Evolutionary conservation across 2,888 invertebrate species (phyloP), one percentile per base, ranked within the genome.

Genomic region (Caenorhabditis sp.): DNA sequence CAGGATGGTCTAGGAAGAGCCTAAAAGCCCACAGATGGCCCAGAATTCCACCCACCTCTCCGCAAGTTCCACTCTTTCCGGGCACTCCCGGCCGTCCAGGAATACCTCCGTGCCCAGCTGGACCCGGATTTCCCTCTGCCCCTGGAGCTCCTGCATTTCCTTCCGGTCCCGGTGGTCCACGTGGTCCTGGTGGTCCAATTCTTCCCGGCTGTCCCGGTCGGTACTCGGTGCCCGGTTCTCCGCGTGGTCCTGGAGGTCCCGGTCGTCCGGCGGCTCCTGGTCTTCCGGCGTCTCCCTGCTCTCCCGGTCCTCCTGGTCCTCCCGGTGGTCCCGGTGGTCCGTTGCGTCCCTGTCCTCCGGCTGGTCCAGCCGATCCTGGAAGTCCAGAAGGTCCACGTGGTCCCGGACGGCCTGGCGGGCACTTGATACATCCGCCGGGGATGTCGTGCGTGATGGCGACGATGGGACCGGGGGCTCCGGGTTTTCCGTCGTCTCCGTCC

Each of bases 391-490:
- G 58, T 43, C 79, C 78, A 22, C 56, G 61, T 37, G 77, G 78
- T 37, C 81, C 81, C 24, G 78, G 76, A 27, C 77, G 63, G 55
- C 81, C 81, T 37, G 76, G 76, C 35, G 81, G 81, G 32, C 81
- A 81, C 32, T 70, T 56, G 66, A 83, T 65, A 46, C 83, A 83
- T 32, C 83, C 83, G 41, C 83, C 83, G 53, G 83, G 83, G 66
- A 82, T 82, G 43, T 83, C 83, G 56, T 80, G 82, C 30, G 82
- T 83, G 35, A 79, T 72, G n/a, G 82, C 81, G 35, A 83, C 79
- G 41, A 81, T 65, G 35, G 81, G 78, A 50, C 83, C 83, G 11
- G 79, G 71, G 13, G 81, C 83, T 63, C 83, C 83, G 3, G 78
- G 80, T n/a, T 59, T 59, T 53, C 83, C 83, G 45, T 81, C 76